Base-by-base conservation (phyloP, 1,140 invertebrate species). In the Latrodectus geometricus region DNA sequence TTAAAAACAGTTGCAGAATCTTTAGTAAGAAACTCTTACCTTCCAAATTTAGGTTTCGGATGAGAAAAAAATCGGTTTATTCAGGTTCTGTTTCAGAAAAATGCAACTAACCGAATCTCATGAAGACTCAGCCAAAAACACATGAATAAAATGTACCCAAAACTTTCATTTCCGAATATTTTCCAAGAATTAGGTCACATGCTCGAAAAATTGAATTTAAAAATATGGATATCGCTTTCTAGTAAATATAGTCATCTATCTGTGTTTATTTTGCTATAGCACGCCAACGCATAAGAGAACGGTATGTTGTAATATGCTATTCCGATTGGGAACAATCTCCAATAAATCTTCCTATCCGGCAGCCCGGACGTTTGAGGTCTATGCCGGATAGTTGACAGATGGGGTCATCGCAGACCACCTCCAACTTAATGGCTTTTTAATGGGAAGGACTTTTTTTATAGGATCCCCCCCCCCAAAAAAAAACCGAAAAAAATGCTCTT, bases 371-470 rank as follows among this genome's bases (percentile, higher is more conserved):
- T 54, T 82, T 21, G 52, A 69, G 21, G 82, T 21, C 35, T 54
- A 76, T 54, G 82, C 50, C 8, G 73, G 82, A 84, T 76, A n/a
- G 23, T 84, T 84, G 82, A 84, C 82, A 84, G 82, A 84, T 84
- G 72, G 82, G 81, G 82, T 84, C 82, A 84, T 70, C 21, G 14
- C 2, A 66, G 82, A 68, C 82, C 82, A 84, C 82, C 82, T 84
- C 82, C 68, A 84, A 66, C 82, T 84, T 84, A 84, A 84, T 84
- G 82, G 73, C 56, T 84, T 84, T 84, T 84, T 84, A 84, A 84
- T 84, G 82, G 82, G 82, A 84, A 73, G 72, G 73, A 74, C 69
- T 21, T 0, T 84, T 76, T 84, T 82, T 76, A 54, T 21, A n/a
- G n/a, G 14, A 17, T 4, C 49, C 48, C 68, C 14, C n/a, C 72